A percentile compares a stretch with the other conserved stretches of the same genome.
phyloP scores from a whole-genome alignment of 2,888 invertebrate genomes.

The Tolmerus cingulatus region DNA sequence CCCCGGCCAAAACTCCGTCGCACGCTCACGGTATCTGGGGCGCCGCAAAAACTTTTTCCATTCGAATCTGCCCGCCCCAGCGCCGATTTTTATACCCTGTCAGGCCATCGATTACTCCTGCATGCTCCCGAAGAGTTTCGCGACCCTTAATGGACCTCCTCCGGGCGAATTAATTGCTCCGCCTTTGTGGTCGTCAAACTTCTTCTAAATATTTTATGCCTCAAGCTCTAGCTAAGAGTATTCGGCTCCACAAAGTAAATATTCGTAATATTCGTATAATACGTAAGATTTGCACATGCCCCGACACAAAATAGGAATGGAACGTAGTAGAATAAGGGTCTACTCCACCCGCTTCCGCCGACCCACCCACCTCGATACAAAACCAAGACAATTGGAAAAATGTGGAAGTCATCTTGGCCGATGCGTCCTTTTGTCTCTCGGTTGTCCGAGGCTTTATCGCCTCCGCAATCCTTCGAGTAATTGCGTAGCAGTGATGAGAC shows the following conservation, averaged over 20 bases:
- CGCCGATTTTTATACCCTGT: constrained; percentile 3
- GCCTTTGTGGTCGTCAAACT: neutral
- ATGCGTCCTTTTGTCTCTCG: neutral
- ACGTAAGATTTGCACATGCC: neutral
- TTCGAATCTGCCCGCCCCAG: neutral
- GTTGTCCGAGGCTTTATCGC: neutral
- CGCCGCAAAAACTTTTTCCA: constrained; percentile 22
- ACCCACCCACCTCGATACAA: neutral
- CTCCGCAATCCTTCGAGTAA: neutral
- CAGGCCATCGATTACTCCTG: constrained; percentile 8
- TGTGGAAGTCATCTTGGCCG: neutral
- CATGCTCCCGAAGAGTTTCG: neutral
- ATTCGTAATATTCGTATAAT: neutral
- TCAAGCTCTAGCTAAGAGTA: neutral
- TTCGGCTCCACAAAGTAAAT: neutral
- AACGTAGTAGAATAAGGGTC: neutral
- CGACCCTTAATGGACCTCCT: neutral
- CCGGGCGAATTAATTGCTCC: neutral
- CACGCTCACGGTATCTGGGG: neutral
- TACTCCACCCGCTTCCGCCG: neutral
- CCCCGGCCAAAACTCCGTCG: neutral
- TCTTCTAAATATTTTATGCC: neutral
- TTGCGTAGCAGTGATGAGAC: neutral
- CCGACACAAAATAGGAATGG: neutral
- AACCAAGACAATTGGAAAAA: neutral